A percentile compares a stretch with the other conserved stretches of the same genome.
These are phyloP conservation scores for Ommatoiulus sabulosus DNA, from an alignment of 2,888 invertebrate genomes.

Conservation along the genomic window DNA sequence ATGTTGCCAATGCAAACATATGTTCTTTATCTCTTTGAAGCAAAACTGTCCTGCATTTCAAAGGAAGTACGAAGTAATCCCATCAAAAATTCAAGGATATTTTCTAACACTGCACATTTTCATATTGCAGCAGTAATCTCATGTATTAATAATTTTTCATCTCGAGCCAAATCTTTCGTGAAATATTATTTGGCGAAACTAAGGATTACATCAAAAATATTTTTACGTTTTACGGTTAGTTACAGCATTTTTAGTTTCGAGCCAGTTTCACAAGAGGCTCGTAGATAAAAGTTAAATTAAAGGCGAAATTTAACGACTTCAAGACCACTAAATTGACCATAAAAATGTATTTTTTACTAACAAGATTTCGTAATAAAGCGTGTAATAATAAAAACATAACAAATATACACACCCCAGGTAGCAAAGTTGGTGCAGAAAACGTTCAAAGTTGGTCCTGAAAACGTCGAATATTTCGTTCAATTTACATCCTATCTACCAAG, in stretches of 20 bases:
- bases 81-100: not conserved
- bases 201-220: not conserved
- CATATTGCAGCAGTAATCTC: not conserved
- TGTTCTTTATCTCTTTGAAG: too few species aligned
- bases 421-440: too few species aligned
- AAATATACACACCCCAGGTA: too few species aligned
- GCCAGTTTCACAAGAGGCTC: not conserved
- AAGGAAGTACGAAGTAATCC: not conserved
- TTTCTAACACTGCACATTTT: not conserved
- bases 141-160: constrained; percentile 22
- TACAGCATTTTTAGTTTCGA: not conserved
- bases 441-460: too few species aligned
- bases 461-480: too few species aligned
- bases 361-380: not conserved
- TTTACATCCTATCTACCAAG: too few species aligned
- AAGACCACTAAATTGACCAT: not conserved
- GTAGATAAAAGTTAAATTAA: not conserved
- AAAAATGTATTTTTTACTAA: not conserved
- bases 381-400: not conserved
- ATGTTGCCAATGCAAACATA: too few species aligned
- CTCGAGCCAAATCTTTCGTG: not conserved
- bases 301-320: not conserved
- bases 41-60: too few species aligned
- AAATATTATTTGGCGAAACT: not conserved
- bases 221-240: not conserved